Base-by-base conservation (phyloP, 2,888 invertebrate genomes). In the Trissoscelio sp. region DNA sequence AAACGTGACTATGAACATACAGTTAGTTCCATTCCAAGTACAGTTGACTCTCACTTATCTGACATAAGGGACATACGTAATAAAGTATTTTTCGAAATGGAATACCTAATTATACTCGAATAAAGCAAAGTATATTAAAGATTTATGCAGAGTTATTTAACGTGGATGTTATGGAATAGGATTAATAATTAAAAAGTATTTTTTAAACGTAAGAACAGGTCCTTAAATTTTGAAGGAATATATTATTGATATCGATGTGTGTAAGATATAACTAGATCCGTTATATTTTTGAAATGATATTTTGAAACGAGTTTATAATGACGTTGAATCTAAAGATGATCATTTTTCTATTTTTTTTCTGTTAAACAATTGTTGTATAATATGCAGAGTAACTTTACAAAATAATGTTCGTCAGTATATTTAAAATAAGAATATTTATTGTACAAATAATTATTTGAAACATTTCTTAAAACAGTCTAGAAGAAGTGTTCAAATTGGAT, bases 191-290 rank as follows among this genome's bases (percentile, higher is more conserved):
- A n/a, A n/a, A 24, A 70, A 62, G 53, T 74, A 74, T 79, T 79
- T 79, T 79, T 79, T 62, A 62, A 79, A 60, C 6, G 1, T 79
- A 74, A 62, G 67, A 53, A 3, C 42, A 48, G 22, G 28, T 64
- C 73, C 73, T 79, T 72, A 70, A 44, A 64, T 70, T 78, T 48
- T 74, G 39, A 72, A 79, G 79, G 73, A 46, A 64, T 79, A 79
- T 79, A 79, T 79, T 74, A 79, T 74, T 79, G 79, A 79, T 79
- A 79, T 74, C 48, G 42, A 74, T 74, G 74, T 79, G 62, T 69
- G 57, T 69, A 64, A 73, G 46, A 73, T 69, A 69, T 20, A 67
- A 51, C 42, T 62, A 73, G 73, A 74, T 39, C 74, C 48, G 67
- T 79, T 79, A 42, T 79, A 79, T 79, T 79, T 79, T 79, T 74